Percentiles rank a stretch among this genome's conserved stretches.
These are phyloP conservation scores for Agrochola macilenta DNA, from an alignment of 2,888 invertebrate genomes.

Conservation along the genomic window DNA sequence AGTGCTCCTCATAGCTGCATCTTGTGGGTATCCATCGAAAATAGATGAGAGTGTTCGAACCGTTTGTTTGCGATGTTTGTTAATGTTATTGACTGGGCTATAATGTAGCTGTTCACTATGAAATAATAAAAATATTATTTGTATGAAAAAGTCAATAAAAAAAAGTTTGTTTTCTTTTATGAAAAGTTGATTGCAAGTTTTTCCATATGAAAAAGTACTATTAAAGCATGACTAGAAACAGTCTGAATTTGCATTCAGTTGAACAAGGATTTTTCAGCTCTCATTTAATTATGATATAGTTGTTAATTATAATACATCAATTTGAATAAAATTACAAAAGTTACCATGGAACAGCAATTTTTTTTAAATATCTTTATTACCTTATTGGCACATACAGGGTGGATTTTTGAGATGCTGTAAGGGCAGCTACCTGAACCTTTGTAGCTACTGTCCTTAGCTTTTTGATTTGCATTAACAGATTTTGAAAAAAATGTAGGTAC, in stretches of 20 bases:
- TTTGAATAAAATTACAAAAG: neutral
- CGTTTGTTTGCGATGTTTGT: too few relatives aligned
- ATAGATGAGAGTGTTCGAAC: too few relatives aligned
- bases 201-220: neutral
- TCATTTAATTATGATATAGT: neutral
- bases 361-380: neutral
- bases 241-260: neutral
- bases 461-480: too few relatives aligned
- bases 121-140: constrained; percentile 10
- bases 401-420: too few relatives aligned
- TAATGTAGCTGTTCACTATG: neutral
- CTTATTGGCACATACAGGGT: too few relatives aligned
- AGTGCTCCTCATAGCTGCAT: too few relatives aligned
- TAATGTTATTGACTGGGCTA: too few relatives aligned
- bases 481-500: too few relatives aligned
- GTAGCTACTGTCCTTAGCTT: too few relatives aligned
- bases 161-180: neutral
- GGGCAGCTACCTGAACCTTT: too few relatives aligned
- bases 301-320: neutral
- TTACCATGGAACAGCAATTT: neutral
- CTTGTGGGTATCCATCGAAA: too few relatives aligned
- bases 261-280: neutral
- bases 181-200: neutral
- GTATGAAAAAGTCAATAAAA: neutral
- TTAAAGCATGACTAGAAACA: constrained; percentile 17